Evolutionary conservation across 2,888 invertebrate species (phyloP).

Genomic region (Caenorhabditis zanzibari): DNA sequence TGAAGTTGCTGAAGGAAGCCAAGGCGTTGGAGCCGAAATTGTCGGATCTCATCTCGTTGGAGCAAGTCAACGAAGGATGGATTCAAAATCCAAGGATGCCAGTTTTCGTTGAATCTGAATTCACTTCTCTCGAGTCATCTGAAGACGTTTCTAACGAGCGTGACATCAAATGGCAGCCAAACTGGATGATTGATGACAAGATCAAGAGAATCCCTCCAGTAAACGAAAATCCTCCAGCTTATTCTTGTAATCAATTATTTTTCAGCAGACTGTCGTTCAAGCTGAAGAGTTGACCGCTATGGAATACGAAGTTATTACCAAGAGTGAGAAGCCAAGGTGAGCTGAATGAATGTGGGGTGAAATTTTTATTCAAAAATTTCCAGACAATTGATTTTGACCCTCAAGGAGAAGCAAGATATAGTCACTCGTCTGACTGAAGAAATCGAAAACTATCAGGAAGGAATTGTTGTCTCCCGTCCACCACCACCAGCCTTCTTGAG

Average conservation of each 20-base stretch:
- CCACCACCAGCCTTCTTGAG: neutral
- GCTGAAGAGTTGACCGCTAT: slow-evolving; percentile 21
- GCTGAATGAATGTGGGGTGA: neutral
- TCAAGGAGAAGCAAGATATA: neutral
- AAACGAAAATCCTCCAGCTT: too few relatives aligned
- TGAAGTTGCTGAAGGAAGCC: too few relatives aligned
- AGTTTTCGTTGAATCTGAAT: neutral
- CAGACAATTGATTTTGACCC: neutral
- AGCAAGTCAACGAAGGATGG: slow-evolving; percentile 19
- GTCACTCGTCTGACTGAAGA: neutral
- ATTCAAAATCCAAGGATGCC: neutral
- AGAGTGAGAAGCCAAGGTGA: neutral
- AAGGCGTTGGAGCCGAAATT: too few relatives aligned
- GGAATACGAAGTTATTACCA: neutral
- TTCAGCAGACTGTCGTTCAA: slow-evolving; percentile 21
- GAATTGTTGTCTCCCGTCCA: neutral
- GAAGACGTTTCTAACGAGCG: slow-evolving; percentile 25
- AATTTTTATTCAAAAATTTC: neutral
- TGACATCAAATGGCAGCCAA: slow-evolving; percentile 38
- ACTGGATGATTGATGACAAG: slow-evolving; percentile 40
- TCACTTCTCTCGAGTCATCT: neutral
- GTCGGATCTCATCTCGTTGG: too few relatives aligned
- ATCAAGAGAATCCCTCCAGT: slow-evolving; percentile 13
- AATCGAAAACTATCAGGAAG: neutral
- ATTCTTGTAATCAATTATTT: too few relatives aligned